Conservation (phyloP, 2,113 vertebrate genomes). For the Sinocyclocheilus rhinocerous region DNA sequence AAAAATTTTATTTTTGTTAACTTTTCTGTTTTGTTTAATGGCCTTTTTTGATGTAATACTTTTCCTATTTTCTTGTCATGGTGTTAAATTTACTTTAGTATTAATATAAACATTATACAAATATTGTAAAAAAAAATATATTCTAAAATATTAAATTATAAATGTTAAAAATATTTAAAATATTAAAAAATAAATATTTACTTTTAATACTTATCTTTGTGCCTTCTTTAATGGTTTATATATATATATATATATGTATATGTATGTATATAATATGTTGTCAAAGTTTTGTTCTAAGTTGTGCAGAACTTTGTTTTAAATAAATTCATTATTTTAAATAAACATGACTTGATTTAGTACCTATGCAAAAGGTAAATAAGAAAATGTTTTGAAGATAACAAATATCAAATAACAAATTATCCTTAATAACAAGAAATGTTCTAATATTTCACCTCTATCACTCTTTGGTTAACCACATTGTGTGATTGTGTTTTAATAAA, state of each 20-base stretch:
- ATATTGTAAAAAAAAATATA: background rate
- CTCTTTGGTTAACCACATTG: background rate
- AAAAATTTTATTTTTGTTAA: background rate
- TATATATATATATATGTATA: too few relatives aligned
- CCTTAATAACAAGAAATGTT: background rate
- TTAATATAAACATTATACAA: background rate
- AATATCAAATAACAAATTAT: too few relatives aligned
- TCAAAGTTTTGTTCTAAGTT: background rate
- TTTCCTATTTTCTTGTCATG: background rate
- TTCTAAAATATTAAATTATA: background rate
- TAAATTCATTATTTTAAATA: background rate
- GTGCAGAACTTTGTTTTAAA: background rate
- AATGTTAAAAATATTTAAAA: background rate
- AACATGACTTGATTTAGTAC: background rate
- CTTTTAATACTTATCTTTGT: background rate
- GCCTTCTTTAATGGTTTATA: background rate
- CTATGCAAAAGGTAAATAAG: background rate
- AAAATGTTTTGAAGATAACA: background rate
- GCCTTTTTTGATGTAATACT: background rate
- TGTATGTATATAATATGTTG: too few relatives aligned
- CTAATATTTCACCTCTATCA: background rate
- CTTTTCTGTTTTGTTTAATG: background rate
- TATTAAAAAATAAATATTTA: background rate
- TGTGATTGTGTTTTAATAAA: background rate
- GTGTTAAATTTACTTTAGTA: background rate